Conservation (phyloP, 2,888 invertebrate species). For the Ypsolopha sequella region DNA sequence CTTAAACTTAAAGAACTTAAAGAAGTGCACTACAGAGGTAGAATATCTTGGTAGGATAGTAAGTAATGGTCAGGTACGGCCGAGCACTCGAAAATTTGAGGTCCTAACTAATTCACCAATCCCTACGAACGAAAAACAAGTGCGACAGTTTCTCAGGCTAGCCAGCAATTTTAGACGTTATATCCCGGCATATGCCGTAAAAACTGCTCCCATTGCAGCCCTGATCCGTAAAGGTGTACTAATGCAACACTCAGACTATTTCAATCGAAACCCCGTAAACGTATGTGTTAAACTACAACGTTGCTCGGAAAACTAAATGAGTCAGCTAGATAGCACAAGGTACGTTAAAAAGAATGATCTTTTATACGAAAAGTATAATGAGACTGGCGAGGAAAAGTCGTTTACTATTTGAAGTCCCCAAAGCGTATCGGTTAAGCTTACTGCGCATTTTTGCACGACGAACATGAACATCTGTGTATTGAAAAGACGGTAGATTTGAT, state of each 20-base stretch:
- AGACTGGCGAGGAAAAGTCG: slow-evolving; percentile 2
- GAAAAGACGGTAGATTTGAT: too few species aligned
- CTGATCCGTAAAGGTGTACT: slow-evolving; percentile 11
- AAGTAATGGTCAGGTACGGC: slow-evolving; percentile 3
- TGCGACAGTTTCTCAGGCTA: slow-evolving; percentile 2
- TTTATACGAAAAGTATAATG: slow-evolving; percentile 5
- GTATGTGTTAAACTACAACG: background rate
- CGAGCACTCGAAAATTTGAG: slow-evolving; percentile 2
- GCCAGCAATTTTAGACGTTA: slow-evolving; percentile 3
- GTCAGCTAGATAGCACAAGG: slow-evolving; percentile 1
- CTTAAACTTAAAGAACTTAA: background rate
- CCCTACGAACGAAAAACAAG: background rate
- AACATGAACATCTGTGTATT: too few species aligned
- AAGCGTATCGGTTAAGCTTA: too few species aligned
- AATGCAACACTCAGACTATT: slow-evolving; percentile 21
- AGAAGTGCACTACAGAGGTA: too few species aligned
- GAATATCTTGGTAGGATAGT: background rate
- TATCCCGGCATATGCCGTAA: background rate
- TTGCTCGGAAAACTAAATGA: background rate
- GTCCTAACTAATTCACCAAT: background rate
- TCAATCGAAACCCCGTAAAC: slow-evolving; percentile 16
- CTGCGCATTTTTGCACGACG: too few species aligned
- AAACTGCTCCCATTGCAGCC: slow-evolving; percentile 1
- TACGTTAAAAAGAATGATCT: slow-evolving; percentile 5
- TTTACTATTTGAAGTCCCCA: too few species aligned